Evolutionary conservation across 2,888 invertebrate genomes (phyloP), one percentile per base, ranked within the genome.

Genomic region (Emesis russula): DNA sequence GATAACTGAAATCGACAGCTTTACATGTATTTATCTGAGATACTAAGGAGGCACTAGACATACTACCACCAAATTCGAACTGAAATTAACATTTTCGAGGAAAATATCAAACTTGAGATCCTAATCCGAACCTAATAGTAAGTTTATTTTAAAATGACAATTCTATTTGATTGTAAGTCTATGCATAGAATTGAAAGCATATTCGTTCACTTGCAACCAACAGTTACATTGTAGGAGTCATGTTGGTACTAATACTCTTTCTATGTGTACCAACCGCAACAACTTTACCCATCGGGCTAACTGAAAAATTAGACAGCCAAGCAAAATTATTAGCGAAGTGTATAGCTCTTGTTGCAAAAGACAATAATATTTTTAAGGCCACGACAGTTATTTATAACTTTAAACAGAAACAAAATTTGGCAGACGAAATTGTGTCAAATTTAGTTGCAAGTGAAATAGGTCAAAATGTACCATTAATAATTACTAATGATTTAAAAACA

Each of bases 391-490:
- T 83, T 78, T 63, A 75, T 71, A 18, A 80, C 11, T 18, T 18
- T 6, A 58, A 58, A 58, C 58, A 9, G 53, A 53, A 79, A 48
- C 9, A 68, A 31, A 9, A 31, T 15, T 36, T n/a, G 7, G 15
- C 0, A 36, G 33, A 70, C 13, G 68, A 70, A 36, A 70, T 36
- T 31, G 7, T 70, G 38, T 38, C 58, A 7, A 38, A 25, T 25
- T 11, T 53, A 41, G 18, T 73, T n/a, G 15, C 75, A 18, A 9
- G 36, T 63, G 36, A 74, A 79, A 41, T 83, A 33, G 25, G 77
- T 53, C n/a, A 83, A 38, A 81, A 86, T 58, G n/a, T 87, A 70
- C 90, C 91, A 25, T 53, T 86, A 48, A 68, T 90, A 31, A 83
- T 86, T 33, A 82, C 77, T 1, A 73, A 81, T 41, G 58, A 84